Conservation (phyloP, 2,113 vertebrate species). For the Lepus americanus region DNA sequence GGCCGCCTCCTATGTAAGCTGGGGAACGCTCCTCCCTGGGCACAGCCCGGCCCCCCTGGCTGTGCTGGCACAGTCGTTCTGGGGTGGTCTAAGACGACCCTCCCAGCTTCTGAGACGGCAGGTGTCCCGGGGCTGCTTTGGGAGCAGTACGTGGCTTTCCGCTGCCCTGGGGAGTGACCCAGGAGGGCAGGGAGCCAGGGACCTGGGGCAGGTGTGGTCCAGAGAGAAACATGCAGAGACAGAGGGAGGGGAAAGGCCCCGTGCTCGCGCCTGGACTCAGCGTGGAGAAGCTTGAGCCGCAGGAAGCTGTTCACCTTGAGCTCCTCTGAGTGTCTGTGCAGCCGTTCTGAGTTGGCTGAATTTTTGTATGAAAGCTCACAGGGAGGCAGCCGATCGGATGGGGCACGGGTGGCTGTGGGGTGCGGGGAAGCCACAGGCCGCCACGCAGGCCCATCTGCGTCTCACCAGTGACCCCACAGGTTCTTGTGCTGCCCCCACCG, state of each 20-base stretch:
- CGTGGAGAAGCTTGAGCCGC: neutral
- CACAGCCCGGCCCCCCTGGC: accelerated
- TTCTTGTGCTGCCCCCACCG: neutral
- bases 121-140: neutral
- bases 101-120: neutral
- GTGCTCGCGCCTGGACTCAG: neutral
- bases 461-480: neutral
- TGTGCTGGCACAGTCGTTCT: neutral
- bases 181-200: neutral
- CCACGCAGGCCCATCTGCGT: neutral
- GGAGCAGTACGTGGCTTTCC: neutral
- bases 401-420: neutral
- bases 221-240: neutral
- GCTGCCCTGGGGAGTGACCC: neutral
- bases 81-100: neutral
- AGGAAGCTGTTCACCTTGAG: neutral
- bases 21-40: neutral
- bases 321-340: neutral
- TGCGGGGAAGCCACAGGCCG: neutral
- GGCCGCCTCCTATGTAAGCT: neutral
- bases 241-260: neutral
- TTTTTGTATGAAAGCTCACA: constrained; percentile 71
- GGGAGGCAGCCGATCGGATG: neutral
- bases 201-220: neutral
- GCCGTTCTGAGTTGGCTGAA: neutral